phyloP scores from a whole-genome alignment of 2,797 vertebrate species.

The Tauraco hartlaubi region DNA sequence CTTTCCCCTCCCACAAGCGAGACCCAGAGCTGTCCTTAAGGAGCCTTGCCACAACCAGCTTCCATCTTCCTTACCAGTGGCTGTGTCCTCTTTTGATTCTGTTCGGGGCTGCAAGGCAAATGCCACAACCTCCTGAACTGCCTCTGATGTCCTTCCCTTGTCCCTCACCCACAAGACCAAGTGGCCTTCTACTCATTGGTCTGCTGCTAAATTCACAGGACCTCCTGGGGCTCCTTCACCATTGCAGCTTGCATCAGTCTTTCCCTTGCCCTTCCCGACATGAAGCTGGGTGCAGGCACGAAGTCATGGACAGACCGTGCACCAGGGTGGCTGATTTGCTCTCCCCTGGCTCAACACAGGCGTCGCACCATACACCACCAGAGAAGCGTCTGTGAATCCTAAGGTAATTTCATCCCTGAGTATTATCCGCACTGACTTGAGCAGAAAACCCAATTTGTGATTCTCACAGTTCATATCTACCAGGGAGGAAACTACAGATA shows the following conservation, averaged over 20 bases:
- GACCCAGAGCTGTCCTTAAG: not conserved
- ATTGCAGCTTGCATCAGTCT: not conserved
- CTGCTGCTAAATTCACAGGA: not conserved
- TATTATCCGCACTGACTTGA: not conserved
- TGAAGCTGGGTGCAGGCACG: accelerated
- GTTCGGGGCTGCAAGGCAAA: not conserved
- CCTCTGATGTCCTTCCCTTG: not conserved
- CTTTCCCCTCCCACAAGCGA: not conserved
- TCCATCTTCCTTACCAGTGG: not conserved
- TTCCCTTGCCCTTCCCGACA: not conserved
- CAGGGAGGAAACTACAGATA: not conserved
- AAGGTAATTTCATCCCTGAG: not conserved
- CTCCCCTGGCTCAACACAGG: not conserved
- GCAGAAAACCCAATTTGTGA: not conserved
- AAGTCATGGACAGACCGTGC: not conserved
- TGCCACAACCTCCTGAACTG: not conserved
- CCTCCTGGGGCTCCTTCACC: not conserved
- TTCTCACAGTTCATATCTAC: not conserved
- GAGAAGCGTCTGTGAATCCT: not conserved
- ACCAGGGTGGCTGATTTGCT: not conserved
- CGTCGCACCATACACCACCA: accelerated
- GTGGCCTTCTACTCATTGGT: not conserved
- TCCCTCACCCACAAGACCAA: not conserved
- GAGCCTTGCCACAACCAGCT: not conserved
- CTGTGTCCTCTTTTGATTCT: not conserved